A percentile compares a stretch with the other conserved stretches of the same genome.
These are phyloP conservation scores for Rhodeus uyekii DNA, from an alignment of 2,797 vertebrate genomes.

Conservation along the genomic window DNA sequence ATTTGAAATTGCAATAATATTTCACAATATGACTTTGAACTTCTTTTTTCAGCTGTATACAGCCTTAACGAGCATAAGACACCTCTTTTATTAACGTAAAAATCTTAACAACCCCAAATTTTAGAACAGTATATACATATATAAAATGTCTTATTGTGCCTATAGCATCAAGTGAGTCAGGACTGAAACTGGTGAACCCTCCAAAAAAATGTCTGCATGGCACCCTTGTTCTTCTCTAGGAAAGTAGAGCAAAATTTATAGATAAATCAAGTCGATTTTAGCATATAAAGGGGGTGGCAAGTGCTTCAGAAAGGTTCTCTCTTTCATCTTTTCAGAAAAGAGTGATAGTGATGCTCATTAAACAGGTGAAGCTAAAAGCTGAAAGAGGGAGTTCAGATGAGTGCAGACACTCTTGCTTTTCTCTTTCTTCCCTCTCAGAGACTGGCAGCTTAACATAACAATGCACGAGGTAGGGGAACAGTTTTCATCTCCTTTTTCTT, in stretches of 20 bases:
- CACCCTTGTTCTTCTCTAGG: background rate
- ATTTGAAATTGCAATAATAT: background rate
- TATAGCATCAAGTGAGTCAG: background rate
- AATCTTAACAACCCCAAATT: too few species aligned
- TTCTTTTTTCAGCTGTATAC: background rate
- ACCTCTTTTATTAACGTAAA: too few species aligned
- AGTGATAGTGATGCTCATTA: slow-evolving; percentile 34
- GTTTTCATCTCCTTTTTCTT: background rate
- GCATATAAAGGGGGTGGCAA: slow-evolving; percentile 47
- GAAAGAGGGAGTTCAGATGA: slow-evolving; percentile 15
- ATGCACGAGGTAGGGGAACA: background rate
- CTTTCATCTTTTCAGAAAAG: slow-evolving; percentile 2
- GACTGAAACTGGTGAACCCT: background rate
- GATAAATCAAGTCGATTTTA: background rate
- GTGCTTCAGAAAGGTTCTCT: slow-evolving; percentile 54
- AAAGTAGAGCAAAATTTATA: slow-evolving; percentile 11
- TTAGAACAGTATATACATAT: background rate
- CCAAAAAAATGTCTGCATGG: background rate
- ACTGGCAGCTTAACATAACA: slow-evolving; percentile 7
- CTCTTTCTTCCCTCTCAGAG: slow-evolving; percentile 14
- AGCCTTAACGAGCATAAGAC: background rate
- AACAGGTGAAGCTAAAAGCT: slow-evolving; percentile 33
- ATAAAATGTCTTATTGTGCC: background rate
- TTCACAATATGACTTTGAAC: background rate
- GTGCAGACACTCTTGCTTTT: slow-evolving; percentile 1